These are phyloP conservation scores for Leuciscus waleckii DNA, from an alignment of 2,797 vertebrate species.

Conservation along the genomic window DNA sequence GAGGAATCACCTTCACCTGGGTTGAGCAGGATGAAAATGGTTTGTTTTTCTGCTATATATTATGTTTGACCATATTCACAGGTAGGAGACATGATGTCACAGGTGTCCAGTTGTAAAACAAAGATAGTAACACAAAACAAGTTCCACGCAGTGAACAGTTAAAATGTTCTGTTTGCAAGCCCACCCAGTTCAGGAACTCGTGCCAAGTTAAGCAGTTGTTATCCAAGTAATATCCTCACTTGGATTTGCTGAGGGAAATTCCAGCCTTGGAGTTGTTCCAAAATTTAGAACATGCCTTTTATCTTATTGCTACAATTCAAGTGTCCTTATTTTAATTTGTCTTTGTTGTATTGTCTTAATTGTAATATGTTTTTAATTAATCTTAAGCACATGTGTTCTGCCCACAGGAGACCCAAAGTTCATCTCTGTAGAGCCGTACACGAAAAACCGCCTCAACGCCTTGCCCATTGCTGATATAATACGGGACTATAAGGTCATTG, in stretches of 20 bases:
- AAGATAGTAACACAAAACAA: not conserved
- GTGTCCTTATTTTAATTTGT: not conserved
- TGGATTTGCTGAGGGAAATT: conserved; percentile 12
- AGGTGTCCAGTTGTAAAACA: not conserved
- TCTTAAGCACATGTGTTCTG: not conserved
- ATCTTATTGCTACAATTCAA: not conserved
- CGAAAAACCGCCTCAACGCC: conserved; percentile 89
- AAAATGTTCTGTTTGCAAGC: not conserved
- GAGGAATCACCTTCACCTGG: conserved; percentile 98
- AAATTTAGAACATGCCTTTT: not conserved
- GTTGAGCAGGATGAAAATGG: conserved; percentile 90
- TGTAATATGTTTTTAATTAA: not conserved
- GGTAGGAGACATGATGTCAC: not conserved
- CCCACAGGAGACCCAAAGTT: conserved; percentile 88
- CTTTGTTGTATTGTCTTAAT: not conserved
- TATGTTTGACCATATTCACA: not conserved
- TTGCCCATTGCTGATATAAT: conserved; percentile 94
- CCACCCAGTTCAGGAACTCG: not conserved
- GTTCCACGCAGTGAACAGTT: not conserved
- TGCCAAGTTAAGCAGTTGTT: not conserved
- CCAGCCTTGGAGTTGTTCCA: conserved; percentile 9
- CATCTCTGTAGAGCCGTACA: conserved; percentile 97
- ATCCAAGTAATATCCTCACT: not conserved
- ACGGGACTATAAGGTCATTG: conserved; percentile 95
- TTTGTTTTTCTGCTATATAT: conserved; percentile 66